Percentiles rank a stretch among this genome's conserved stretches.
These are phyloP conservation scores for Ditylenchus dipsaci DNA, from an alignment of 1,140 invertebrate species.

Conservation along the genomic window DNA sequence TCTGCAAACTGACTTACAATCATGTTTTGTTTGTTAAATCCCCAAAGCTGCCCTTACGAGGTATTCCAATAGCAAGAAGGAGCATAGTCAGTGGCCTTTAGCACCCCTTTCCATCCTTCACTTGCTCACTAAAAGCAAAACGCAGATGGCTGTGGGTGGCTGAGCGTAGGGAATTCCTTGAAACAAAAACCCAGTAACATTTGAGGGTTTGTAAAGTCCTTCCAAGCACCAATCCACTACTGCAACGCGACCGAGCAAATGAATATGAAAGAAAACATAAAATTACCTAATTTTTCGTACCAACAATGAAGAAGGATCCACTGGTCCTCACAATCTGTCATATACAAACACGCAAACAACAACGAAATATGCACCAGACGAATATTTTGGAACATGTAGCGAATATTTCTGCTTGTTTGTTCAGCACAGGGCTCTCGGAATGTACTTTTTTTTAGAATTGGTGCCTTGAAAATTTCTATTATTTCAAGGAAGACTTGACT, in stretches of 20 bases:
- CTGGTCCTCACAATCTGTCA: no score
- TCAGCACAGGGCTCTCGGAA: no score
- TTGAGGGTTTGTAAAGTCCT: neutral
- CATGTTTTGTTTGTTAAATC: neutral
- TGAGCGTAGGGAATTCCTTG: slow-evolving; percentile 72
- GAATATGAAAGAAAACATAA: neutral
- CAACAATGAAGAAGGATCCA: no score
- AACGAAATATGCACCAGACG: no score
- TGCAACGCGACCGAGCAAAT: neutral
- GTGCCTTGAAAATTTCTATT: no score
- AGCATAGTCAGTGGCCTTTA: slow-evolving; percentile 70
- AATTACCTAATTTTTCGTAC: no score
- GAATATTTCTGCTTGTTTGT: no score
- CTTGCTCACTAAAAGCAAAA: slow-evolving; percentile 79
- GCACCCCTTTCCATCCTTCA: slow-evolving; percentile 75
- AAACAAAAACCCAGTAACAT: neutral
- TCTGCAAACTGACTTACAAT: neutral
- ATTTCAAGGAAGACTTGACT: no score
- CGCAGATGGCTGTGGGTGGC: slow-evolving; percentile 81
- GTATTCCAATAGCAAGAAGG: slow-evolving; percentile 38
- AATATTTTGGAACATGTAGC: no score
- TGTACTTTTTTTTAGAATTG: no score
- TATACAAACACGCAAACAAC: no score
- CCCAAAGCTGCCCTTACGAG: neutral
- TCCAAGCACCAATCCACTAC: neutral